These are phyloP conservation scores for human DNA, from an alignment of 2,113 vertebrate species.

Conservation along the genomic window GRCh38 chr4:84079501-84080000, in stretches of 20 bases:
- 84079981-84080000: neutral
- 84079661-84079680: neutral
- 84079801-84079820: neutral
- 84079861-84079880: neutral
- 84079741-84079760: neutral
- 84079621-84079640: neutral
- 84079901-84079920: neutral
- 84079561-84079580: neutral
- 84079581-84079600: neutral
- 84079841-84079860: neutral
- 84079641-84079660: neutral
- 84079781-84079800: neutral
- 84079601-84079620: neutral
- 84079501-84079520: neutral
- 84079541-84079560: neutral
- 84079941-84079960: neutral
- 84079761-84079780: neutral
- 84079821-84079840: neutral
- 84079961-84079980: neutral
- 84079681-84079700: neutral
- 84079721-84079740: neutral
- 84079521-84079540: neutral
- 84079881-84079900: neutral
- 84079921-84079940: neutral
- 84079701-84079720: neutral